Percentiles rank a stretch among this genome's conserved stretches.
These are phyloP conservation scores for Diplodus sargus DNA, from an alignment of 2,797 vertebrate species.

Conservation along the genomic window DNA sequence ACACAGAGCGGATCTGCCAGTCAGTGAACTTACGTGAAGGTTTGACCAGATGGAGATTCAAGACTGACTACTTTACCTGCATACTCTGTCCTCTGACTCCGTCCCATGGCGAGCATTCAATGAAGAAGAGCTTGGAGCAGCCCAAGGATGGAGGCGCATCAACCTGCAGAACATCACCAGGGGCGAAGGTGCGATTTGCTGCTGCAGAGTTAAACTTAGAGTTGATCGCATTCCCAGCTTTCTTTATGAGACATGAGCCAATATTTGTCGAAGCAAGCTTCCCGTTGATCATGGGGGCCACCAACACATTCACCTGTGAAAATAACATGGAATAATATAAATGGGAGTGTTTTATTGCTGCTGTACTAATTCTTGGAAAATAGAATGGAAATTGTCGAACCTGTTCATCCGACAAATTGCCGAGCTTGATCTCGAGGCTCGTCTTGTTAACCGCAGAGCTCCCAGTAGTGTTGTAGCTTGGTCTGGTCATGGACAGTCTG, in stretches of 20 bases:
- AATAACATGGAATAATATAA: constrained; percentile 6
- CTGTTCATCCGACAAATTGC: constrained; percentile 57
- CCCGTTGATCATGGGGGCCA: constrained; percentile 69
- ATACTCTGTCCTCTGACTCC: constrained; percentile 50
- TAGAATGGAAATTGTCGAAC: constrained; percentile 27
- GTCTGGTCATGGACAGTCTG: neutral
- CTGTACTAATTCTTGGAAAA: neutral
- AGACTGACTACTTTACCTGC: constrained; percentile 49
- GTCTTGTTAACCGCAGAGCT: neutral
- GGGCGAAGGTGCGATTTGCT: neutral
- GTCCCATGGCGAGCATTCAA: constrained; percentile 74
- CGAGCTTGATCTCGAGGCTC: constrained; percentile 53
- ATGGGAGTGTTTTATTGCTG: neutral
- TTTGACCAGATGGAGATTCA: too few relatives aligned
- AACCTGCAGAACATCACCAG: constrained; percentile 74
- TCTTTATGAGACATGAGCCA: constrained; percentile 49
- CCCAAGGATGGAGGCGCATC: constrained; percentile 52
- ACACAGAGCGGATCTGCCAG: too few relatives aligned
- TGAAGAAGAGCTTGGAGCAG: constrained; percentile 74
- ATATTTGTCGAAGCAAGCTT: constrained; percentile 63
- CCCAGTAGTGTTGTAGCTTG: fast-evolving
- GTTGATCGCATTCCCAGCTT: constrained; percentile 58
- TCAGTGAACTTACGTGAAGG: too few relatives aligned
- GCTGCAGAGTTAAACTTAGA: constrained; percentile 33
- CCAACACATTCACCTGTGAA: constrained; percentile 72